A percentile compares a stretch with the other conserved stretches of the same genome.
Conservation (phyloP, 2,888 invertebrate species). For the Cantharis flavilabris region DNA sequence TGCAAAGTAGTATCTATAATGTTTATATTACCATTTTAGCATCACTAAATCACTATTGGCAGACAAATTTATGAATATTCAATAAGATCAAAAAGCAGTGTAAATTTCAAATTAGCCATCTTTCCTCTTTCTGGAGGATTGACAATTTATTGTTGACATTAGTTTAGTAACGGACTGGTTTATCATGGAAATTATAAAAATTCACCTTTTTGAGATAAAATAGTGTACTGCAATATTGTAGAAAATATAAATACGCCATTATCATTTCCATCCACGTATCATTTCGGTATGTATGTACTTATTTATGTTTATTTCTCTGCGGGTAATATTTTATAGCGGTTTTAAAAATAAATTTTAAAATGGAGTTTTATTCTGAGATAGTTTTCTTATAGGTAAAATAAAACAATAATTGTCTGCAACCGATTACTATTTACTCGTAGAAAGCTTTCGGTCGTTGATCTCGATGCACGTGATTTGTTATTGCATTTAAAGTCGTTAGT, state of each 20-base stretch:
- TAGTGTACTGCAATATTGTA: neutral
- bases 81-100: neutral
- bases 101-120: neutral
- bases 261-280: slow-evolving; percentile 1
- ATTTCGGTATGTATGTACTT: slow-evolving; percentile 3
- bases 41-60: neutral
- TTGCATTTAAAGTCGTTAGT: neutral
- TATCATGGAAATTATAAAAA: neutral
- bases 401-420: neutral
- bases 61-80: neutral
- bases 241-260: neutral
- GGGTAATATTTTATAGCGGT: slow-evolving; percentile 1
- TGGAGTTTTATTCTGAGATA: neutral
- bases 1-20: neutral
- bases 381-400: neutral
- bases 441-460: neutral
- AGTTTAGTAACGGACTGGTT: neutral
- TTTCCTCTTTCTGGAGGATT: neutral
- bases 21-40: neutral
- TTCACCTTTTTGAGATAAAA: neutral
- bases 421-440: neutral
- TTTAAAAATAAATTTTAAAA: slow-evolving; percentile 1
- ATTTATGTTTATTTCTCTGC: neutral
- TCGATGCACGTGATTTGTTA: neutral
- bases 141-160: neutral